These are phyloP conservation scores for Siniperca undulata DNA, from an alignment of 2,797 vertebrate species.

Conservation along the genomic window DNA sequence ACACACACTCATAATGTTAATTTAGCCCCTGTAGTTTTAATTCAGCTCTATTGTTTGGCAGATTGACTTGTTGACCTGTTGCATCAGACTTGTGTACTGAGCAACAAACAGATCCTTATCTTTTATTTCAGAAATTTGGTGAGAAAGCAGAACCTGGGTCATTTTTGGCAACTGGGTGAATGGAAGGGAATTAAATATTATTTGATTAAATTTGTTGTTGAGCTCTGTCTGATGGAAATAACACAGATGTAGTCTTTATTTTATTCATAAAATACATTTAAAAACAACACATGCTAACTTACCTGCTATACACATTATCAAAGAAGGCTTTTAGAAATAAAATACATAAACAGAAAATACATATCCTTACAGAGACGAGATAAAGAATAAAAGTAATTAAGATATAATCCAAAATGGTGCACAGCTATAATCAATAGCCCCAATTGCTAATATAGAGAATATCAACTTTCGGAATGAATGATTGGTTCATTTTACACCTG, in stretches of 20 bases:
- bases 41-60: slow-evolving; percentile 48
- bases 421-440: too few species aligned
- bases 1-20: slow-evolving; percentile 44
- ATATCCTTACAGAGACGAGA: not conserved
- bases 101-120: slow-evolving; percentile 25
- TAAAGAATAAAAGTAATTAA: not conserved
- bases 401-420: too few species aligned
- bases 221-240: not conserved
- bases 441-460: too few species aligned
- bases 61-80: slow-evolving; percentile 55
- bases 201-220: not conserved
- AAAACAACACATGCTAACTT: not conserved
- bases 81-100: slow-evolving; percentile 14
- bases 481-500: not conserved
- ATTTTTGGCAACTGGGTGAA: not conserved
- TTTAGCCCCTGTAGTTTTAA: slow-evolving; percentile 53
- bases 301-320: too few species aligned
- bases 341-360: not conserved
- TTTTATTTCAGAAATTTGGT: not conserved
- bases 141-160: not conserved
- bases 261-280: not conserved
- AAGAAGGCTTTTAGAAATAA: not conserved
- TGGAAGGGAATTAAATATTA: not conserved
- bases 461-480: too few species aligned
- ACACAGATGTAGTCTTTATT: not conserved